Percentiles rank a stretch among this genome's conserved stretches.
Evolutionary conservation across 2,113 vertebrate genomes (phyloP).

Genomic region (Crotalus horridus): DNA sequence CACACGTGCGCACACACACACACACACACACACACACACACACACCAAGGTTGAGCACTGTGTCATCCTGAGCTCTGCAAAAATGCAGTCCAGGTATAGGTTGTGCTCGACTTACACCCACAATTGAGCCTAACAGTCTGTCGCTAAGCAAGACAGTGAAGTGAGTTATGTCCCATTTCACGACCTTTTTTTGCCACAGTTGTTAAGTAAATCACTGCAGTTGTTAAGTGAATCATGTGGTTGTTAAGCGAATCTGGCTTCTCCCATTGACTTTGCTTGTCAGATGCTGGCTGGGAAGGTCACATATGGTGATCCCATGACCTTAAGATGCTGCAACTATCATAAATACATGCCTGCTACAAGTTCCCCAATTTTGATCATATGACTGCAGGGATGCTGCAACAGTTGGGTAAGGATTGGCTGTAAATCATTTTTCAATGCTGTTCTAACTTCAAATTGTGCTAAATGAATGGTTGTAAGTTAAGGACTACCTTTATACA

Average conservation of each 20-base stretch:
- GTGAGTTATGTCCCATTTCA: not conserved
- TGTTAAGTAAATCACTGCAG: not conserved
- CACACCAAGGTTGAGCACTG: too few species aligned
- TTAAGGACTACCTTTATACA: not conserved
- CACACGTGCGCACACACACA: not conserved
- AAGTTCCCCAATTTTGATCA: not conserved
- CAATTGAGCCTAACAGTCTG: not conserved
- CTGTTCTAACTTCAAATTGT: not conserved
- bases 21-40: not conserved
- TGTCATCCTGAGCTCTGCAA: not conserved
- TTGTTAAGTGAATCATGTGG: not conserved
- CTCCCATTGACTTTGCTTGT: not conserved
- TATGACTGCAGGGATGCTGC: not conserved
- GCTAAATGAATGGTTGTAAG: not conserved
- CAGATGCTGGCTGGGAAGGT: not conserved
- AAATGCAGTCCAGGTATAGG: not conserved
- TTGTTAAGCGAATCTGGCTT: not conserved
- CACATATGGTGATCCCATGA: not conserved
- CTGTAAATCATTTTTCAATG: not conserved
- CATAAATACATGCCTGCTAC: not conserved
- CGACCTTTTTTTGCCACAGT: not conserved
- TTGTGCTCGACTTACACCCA: not conserved
- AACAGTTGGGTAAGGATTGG: not conserved
- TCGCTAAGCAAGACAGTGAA: not conserved
- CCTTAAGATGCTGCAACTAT: not conserved